Base-by-base conservation (phyloP, 1,140 invertebrate species). In the Penaeus chinensis region DNA sequence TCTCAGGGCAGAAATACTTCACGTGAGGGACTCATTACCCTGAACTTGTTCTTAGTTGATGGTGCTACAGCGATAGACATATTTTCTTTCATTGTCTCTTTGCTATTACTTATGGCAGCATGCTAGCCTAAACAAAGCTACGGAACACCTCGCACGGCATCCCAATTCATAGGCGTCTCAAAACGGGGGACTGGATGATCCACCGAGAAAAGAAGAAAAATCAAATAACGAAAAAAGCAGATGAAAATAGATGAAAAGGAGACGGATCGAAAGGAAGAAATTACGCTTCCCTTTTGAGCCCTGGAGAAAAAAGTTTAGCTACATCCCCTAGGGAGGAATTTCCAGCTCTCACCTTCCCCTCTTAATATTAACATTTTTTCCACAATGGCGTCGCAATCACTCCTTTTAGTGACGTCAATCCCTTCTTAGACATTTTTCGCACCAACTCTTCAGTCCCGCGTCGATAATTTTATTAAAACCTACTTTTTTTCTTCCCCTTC, bases 311-410 rank as follows among this genome's bases (percentile, higher is more conserved):
- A 69, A 69, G 27, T 69, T n/a, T 69, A n/a, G 66, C 22, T 69
- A 69, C n/a, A 69, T 69, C 66, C 66, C 66, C n/a, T 69, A 69
- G 27, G 66, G 66, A 27, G 66, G 66, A 69, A 69, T 27, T 24
- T 24, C 66, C 66, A n/a, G n/a, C 27, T 69, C 27, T 69, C 66
- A 69, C 66, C 27, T 69, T 69, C 47, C 66, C 78, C 79, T 69
- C 85, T 87, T 81, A 87, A 81, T 87, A 87, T 87, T 87, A 87
- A 87, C 65, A 87, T 87, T 87, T 87, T 87, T 87, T 80, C 71
- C 85, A 87, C 85, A 87, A 87, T 80, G 61, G 85, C 78, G 78
- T 69, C 78, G 85, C 85, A 87, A 87, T 87, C 85, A 87, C 85
- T 77, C 79, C 85, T 80, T 80, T 82, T 69, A 27, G 37, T 63